Percentiles rank a stretch among this genome's conserved stretches.
These are phyloP conservation scores for Mareca strepera DNA, from an alignment of 2,797 vertebrate species.

Conservation along the genomic window DNA sequence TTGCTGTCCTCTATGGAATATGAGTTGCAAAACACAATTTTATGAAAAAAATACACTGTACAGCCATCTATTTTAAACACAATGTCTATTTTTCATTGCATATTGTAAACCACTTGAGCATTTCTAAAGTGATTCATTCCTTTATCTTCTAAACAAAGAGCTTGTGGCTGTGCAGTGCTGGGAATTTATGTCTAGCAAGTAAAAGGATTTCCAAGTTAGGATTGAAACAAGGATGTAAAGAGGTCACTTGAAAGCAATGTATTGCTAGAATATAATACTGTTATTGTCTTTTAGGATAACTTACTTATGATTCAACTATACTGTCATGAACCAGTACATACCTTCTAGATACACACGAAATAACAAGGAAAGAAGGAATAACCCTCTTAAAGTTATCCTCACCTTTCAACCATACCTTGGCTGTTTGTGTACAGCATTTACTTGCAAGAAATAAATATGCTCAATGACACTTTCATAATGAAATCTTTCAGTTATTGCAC, in stretches of 20 bases:
- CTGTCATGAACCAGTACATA: not conserved
- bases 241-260: not conserved
- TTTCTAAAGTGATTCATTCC: slow-evolving; percentile 63
- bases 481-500: not conserved
- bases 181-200: not conserved
- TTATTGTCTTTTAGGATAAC: not conserved
- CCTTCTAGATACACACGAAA: not conserved
- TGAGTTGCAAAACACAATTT: slow-evolving; percentile 39
- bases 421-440: not conserved
- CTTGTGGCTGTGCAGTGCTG: not conserved
- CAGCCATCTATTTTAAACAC: slow-evolving; percentile 56
- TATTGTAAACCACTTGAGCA: slow-evolving; percentile 57
- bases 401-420: not conserved
- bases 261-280: not conserved
- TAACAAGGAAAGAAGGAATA: not conserved
- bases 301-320: not conserved
- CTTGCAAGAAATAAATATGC: not conserved
- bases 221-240: not conserved
- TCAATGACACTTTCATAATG: not conserved
- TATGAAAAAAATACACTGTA: not conserved
- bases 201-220: not conserved
- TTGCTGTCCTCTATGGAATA: slow-evolving; percentile 22
- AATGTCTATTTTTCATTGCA: slow-evolving; percentile 42
- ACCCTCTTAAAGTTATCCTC: not conserved
- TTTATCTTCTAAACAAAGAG: slow-evolving; percentile 64